Evolutionary conservation across 2,113 vertebrate species (phyloP), one percentile per base, ranked within the genome.

Genomic region (Myotis yumanensis): DNA sequence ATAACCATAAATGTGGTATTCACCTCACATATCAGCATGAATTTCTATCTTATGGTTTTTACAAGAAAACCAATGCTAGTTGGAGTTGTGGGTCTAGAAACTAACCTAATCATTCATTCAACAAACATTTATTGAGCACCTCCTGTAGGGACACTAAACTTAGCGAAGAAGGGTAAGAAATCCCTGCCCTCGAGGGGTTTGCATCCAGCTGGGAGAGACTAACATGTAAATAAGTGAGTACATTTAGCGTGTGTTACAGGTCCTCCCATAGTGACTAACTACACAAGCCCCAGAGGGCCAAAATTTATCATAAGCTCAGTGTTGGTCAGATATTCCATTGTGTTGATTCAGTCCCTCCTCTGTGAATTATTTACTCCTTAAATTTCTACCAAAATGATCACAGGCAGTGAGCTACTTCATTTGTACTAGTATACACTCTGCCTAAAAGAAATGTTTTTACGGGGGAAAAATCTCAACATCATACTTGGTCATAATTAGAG

Each of bases 81-180:
- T 75, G 51, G 73, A 90, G 7, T 94, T 35, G 22, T 76, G 48
- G 51, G 52, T 57, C 62, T 86, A 68, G 72, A 97, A 85, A 69
- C 32, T 75, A 89, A 73, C 35, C 52, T 62, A 52, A 46, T 79
- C 59, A 83, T 94, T 93, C 83, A 93, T 95, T 94, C 93, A 83
- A 77, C 95, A 95, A 95, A 94, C 96, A 95, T 86, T 96, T 95
- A 81, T 68, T 85, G 52, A 90, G 52, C 66, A 81, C 20, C 5
- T 30, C 51, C 46, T 84, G 69, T 32, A 54, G 66, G 54, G n/a
- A 46, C 64, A 73, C 23, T 79, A 46, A 57, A 52, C 9, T 79
- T 69, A 93, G 37, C 30, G 46, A 91, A 51, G 43, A 83, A 75
- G 11, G 23, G 17, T 51, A 46, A 69, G 48, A 46, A 69, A 0